Conservation (phyloP, 1,140 invertebrate species). For the Vollenhovia emeryi region DNA sequence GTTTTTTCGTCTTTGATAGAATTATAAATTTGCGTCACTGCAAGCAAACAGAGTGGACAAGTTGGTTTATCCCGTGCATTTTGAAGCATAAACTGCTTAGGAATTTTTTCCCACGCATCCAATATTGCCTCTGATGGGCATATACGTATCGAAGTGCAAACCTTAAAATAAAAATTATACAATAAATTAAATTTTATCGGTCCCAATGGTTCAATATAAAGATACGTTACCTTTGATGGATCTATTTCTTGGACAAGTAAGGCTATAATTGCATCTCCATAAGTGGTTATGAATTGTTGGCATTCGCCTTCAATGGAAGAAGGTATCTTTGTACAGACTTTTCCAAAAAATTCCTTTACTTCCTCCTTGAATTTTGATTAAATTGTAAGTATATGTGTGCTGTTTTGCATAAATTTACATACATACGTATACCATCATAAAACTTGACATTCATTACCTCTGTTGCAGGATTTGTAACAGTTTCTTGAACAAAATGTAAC, state of each 20-base stretch:
- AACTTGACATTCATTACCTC: conserved; percentile 85
- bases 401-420: neutral
- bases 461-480: conserved; percentile 88
- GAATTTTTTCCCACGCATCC: conserved; percentile 79
- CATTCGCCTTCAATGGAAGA: conserved; percentile 90
- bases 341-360: conserved; percentile 88
- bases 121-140: conserved; percentile 84
- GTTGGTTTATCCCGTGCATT: conserved; percentile 86
- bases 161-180: conserved; percentile 83
- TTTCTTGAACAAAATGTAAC: conserved; percentile 91
- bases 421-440: neutral
- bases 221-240: conserved; percentile 88
- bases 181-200: conserved; percentile 5
- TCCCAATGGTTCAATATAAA: neutral
- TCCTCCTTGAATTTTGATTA: conserved; percentile 84
- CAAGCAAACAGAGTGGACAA: conserved; percentile 93
- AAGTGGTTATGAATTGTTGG: conserved; percentile 90
- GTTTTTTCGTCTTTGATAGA: conserved; percentile 90
- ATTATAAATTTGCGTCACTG: conserved; percentile 89
- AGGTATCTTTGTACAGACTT: conserved; percentile 90
- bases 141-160: conserved; percentile 87
- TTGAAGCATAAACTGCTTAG: conserved; percentile 85
- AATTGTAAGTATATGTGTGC: neutral
- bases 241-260: conserved; percentile 93
- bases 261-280: conserved; percentile 91